Conservation (phyloP, 2,888 invertebrate genomes). For the Hoplodrina blanda region DNA sequence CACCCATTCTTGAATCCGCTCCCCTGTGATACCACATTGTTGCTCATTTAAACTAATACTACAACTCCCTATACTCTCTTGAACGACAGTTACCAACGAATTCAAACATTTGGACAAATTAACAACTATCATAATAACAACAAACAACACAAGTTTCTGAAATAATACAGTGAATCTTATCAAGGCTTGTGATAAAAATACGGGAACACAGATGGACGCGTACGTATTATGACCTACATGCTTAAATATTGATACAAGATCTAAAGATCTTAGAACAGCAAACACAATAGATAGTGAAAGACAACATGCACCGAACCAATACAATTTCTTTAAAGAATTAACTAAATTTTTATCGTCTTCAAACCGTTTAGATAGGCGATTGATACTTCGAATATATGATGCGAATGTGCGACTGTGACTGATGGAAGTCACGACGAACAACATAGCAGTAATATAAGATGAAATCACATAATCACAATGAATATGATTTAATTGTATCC, state of each 20-base stretch:
- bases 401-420: neutral
- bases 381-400: neutral
- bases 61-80: neutral
- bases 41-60: neutral
- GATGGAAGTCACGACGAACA: neutral
- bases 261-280: neutral
- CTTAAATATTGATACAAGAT: neutral
- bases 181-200: slow-evolving; percentile 6
- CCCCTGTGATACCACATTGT: neutral
- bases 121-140: slow-evolving; percentile 2
- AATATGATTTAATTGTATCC: neutral
- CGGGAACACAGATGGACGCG: neutral
- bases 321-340: neutral
- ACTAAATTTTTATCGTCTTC: neutral
- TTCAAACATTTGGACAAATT: neutral
- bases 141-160: neutral
- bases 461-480: neutral
- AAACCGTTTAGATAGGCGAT: neutral
- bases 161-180: neutral
- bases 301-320: neutral
- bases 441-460: neutral
- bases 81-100: neutral
- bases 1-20: slow-evolving; percentile 22
- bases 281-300: neutral
- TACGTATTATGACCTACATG: neutral